phyloP scores from a whole-genome alignment of 2,797 vertebrate genomes.

The Coranthus polyacanthus region DNA sequence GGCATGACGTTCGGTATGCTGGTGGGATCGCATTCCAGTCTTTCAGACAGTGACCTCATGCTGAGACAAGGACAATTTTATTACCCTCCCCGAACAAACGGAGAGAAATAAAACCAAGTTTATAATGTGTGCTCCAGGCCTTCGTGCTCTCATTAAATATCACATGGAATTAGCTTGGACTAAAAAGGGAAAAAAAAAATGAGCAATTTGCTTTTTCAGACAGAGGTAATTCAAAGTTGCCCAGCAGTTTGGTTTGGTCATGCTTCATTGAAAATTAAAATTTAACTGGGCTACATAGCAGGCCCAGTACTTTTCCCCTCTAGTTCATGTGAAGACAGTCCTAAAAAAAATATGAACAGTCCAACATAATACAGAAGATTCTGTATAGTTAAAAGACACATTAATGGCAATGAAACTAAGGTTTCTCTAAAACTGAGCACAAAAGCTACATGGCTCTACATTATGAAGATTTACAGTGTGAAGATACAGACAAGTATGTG shows the following conservation, averaged over 20 bases:
- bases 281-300: not conserved
- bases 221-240: not conserved
- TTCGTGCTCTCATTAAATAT: conserved; percentile 24
- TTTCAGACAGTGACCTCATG: conserved; percentile 38
- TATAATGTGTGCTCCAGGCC: conserved; percentile 1
- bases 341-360: too few species aligned
- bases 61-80: conserved; percentile 34
- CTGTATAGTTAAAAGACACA: too few species aligned
- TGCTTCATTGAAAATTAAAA: not conserved
- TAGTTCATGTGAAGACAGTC: too few species aligned
- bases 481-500: not conserved
- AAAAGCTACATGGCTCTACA: too few species aligned
- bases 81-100: conserved; percentile 12
- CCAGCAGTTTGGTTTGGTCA: not conserved
- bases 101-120: conserved; percentile 2
- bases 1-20: conserved; percentile 4
- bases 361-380: too few species aligned
- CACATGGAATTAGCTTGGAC: not conserved
- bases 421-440: too few species aligned
- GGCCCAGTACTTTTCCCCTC: not conserved
- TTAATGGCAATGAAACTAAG: too few species aligned
- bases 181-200: conserved; percentile 6
- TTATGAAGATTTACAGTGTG: too few species aligned
- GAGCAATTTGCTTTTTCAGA: not conserved
- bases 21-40: conserved; percentile 31